These are phyloP conservation scores for Halichoerus grypus DNA, from an alignment of 2,113 vertebrate genomes.

Conservation along the genomic window DNA sequence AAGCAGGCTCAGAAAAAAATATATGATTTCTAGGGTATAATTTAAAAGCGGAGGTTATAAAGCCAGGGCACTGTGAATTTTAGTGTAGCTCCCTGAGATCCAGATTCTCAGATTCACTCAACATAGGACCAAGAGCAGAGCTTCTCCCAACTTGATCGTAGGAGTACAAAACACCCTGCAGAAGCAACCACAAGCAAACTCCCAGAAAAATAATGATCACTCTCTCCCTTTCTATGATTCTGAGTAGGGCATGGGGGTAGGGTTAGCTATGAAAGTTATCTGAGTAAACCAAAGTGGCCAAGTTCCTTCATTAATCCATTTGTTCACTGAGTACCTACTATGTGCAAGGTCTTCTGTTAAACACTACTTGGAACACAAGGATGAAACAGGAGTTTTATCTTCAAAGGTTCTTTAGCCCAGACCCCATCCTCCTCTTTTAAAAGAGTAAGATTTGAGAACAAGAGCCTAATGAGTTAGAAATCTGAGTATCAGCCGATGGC, in stretches of 20 bases:
- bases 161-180: neutral
- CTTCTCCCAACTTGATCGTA: neutral
- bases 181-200: neutral
- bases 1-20: neutral
- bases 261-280: neutral
- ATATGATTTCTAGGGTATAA: neutral
- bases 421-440: neutral
- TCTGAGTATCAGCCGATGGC: neutral
- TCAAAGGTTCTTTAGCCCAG: neutral
- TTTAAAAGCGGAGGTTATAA: slow-evolving; percentile 24
- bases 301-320: neutral
- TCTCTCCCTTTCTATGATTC: neutral
- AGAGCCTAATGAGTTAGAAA: neutral
- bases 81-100: neutral
- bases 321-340: neutral
- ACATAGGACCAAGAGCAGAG: neutral
- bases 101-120: neutral
- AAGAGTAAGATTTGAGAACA: neutral
- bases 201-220: neutral
- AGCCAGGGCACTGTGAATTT: neutral
- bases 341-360: neutral
- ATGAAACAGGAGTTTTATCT: neutral
- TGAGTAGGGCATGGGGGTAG: neutral
- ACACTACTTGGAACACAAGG: neutral
- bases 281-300: neutral